A percentile compares a stretch with the other conserved stretches of the same genome.
These are phyloP conservation scores for Venturia canescens DNA, from an alignment of 1,140 invertebrate genomes.

Conservation along the genomic window DNA sequence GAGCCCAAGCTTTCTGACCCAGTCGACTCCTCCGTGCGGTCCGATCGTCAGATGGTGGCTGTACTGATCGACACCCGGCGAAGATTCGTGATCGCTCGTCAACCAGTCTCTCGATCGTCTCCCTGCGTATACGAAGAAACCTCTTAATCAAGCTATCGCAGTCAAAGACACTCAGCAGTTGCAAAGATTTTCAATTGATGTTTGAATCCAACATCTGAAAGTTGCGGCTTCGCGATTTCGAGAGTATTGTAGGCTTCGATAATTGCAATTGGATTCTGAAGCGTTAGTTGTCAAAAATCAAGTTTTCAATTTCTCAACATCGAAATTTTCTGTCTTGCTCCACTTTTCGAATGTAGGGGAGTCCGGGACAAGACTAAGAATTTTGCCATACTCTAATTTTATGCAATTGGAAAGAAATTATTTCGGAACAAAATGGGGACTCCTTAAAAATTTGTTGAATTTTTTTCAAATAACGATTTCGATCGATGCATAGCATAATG, in stretches of 20 bases:
- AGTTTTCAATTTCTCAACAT: too few species aligned
- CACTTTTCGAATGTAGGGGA: too few species aligned
- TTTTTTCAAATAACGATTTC: too few species aligned
- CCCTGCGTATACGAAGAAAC: slow-evolving; percentile 57
- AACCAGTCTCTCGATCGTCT: slow-evolving; percentile 72
- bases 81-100: slow-evolving; percentile 67
- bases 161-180: neutral
- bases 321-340: too few species aligned
- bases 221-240: neutral
- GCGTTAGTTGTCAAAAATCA: too few species aligned
- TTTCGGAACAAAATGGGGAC: too few species aligned
- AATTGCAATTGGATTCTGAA: neutral
- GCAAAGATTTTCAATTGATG: neutral
- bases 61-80: slow-evolving; percentile 68
- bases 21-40: slow-evolving; percentile 81
- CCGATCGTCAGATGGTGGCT: slow-evolving; percentile 81
- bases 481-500: too few species aligned
- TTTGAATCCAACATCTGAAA: neutral
- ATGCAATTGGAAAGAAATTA: too few species aligned
- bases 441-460: too few species aligned
- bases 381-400: too few species aligned
- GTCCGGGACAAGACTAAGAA: too few species aligned
- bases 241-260: neutral
- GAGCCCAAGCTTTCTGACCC: slow-evolving; percentile 78
- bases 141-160: slow-evolving; percentile 8